Base-by-base conservation (phyloP, 2,797 vertebrate species). In the Cheirogaleus major region DNA sequence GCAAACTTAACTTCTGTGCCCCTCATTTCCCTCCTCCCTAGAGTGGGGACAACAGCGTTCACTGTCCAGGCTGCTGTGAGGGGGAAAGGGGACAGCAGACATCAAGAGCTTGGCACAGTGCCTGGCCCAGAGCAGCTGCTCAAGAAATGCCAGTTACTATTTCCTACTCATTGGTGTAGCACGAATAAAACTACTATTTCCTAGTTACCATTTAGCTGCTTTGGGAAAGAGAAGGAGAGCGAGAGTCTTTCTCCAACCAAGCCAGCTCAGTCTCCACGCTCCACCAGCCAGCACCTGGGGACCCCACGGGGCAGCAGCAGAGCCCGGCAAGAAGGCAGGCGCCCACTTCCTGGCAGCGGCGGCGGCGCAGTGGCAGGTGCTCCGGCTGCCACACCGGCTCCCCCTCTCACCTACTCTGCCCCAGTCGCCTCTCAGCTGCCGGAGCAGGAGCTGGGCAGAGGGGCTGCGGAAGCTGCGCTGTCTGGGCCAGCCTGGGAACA, bases 401-500 rank as follows among this genome's bases (percentile, higher is more conserved):
- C 70, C 22, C 59, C 55, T 70, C 50, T 61, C 25, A 0, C 7
- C 52, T 0, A 10, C 59, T 15, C 41, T 30, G 30, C 30, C 48
- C 80, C 5, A 0, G 57, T 5, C 4, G 1, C 88, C 61, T 20
- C 75, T 48, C 32, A 7, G 69, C 48, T 14, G 20, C 57, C 72
- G 32, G 70, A 41, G 52, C 25, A 1, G 1, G 27, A 76, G 35
- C 6, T 0, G 23, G 15, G 45, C 63, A 1, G 1, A 38, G 30
- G 61, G 52, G 32, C 41, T 0, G 0, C 1, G 17, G 52, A 80
- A 67, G 82, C 67, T 2, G 48, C 0, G 17, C 67, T 0, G 48
- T 59, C n/a, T 23, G 14, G 61, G 38, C 38, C 59, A 9, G 25
- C 38, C 45, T 7, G 2, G 22, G 7, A 63, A 63, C 1, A 18